Conservation (phyloP, 2,113 vertebrate genomes). For the Cacatua alba region DNA sequence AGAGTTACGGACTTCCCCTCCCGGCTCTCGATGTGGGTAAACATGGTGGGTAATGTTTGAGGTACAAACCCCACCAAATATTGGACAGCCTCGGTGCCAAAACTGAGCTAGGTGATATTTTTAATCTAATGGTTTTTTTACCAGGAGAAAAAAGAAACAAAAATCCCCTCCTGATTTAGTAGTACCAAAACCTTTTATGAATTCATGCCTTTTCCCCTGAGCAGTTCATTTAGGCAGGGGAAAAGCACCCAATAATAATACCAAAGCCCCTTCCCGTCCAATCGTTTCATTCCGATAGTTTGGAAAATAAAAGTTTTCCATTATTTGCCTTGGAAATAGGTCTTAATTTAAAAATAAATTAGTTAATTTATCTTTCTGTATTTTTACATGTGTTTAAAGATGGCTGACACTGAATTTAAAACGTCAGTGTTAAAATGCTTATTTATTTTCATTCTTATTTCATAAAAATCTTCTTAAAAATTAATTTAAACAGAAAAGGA, state of each 20-base stretch:
- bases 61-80: neutral
- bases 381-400: constrained; percentile 49
- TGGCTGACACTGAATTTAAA: neutral
- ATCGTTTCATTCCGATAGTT: constrained; percentile 14
- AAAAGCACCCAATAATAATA: constrained; percentile 66
- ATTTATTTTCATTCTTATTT: constrained; percentile 9
- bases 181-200: constrained; percentile 7
- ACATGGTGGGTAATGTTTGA: neutral
- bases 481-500: neutral
- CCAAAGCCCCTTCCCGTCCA: constrained; percentile 26
- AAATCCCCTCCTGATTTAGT: neutral
- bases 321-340: constrained; percentile 60
- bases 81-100: neutral
- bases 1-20: neutral
- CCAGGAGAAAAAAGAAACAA: neutral
- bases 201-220: constrained; percentile 29
- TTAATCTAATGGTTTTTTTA: neutral
- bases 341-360: constrained; percentile 61
- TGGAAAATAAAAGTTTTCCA: constrained; percentile 62
- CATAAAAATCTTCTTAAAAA: neutral
- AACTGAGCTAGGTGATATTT: neutral
- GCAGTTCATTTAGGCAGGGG: constrained; percentile 25
- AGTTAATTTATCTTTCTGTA: constrained; percentile 53
- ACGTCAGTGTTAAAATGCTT: neutral
- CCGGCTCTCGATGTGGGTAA: neutral